Base-by-base conservation (phyloP, 2,797 vertebrate species). In the Oreonectes daqikongensis region DNA sequence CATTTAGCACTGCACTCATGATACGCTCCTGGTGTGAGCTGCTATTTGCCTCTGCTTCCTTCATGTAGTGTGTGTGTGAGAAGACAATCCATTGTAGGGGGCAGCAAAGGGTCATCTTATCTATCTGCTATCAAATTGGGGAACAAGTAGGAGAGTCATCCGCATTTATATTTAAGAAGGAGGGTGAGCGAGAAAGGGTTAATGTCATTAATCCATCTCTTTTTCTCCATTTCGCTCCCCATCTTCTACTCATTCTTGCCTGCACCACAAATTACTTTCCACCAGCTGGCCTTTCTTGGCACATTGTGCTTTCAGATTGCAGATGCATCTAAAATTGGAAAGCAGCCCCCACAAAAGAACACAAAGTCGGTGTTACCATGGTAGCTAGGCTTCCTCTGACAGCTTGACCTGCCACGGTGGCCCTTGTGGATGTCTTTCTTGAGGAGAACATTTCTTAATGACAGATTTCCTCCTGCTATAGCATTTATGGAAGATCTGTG, bases 291-390 rank as follows among this genome's bases (percentile, higher is more conserved):
- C 38, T 28, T 66, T 65, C 50, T 59, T 75, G 64, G 79, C 81
- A 79, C 57, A 65, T 59, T 42, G 68, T 52, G 57, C 67, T 75
- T 69, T 75, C 60, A 46, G 55, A 68, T 80, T 18, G 38, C 72
- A 77, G 68, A 55, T 67, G 72, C 72, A 11, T 79, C 60, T 66
- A 79, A 83, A 84, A 78, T 79, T 83, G 77, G 78, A 78, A 82
- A 28, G 5, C 67, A 76, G 78, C 80, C 73, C 68, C 75, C 71
- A n/a, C 59, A 67, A 70, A 84, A 77, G 46, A 81, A 74, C 60
- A 76, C 70, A 81, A 64, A 63, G 76, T 71, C 73, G 48, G 78
- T 63, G 83, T 87, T 84, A 71, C 86, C 82, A 87, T 86, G 73
- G 86, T 79, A 84, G 80, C 84, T 18, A 28, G 57, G 72, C 74